Percentiles rank a stretch among this genome's conserved stretches.
Evolutionary conservation across 2,797 vertebrate genomes (phyloP).

Genomic region (Sciurus carolinensis): DNA sequence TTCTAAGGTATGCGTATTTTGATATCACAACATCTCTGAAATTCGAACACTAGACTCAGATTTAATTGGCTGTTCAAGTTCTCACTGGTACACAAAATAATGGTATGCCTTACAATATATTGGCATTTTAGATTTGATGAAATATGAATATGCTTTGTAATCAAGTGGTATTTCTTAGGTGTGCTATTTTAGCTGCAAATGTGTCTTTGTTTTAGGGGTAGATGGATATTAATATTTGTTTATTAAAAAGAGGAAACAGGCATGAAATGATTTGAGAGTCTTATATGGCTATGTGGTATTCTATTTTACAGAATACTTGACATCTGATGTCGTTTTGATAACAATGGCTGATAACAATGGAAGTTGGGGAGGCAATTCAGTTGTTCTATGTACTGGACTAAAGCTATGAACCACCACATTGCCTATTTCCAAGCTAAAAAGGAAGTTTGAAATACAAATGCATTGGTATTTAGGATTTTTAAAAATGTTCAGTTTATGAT

Average conservation of each 20-base stretch:
- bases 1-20: neutral
- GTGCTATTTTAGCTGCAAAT: neutral
- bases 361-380: neutral
- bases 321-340: slow-evolving; percentile 43
- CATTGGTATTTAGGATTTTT: neutral
- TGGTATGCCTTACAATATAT: neutral
- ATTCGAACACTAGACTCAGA: neutral
- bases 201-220: slow-evolving; percentile 58
- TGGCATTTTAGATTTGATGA: slow-evolving; percentile 32
- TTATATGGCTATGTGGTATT: neutral
- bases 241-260: neutral
- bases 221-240: slow-evolving; percentile 24
- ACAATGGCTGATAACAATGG: neutral
- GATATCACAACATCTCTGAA: slow-evolving; percentile 17
- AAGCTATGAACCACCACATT: neutral
- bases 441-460: neutral
- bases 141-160: slow-evolving; percentile 23
- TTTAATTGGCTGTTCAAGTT: neutral
- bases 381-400: neutral
- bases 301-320: slow-evolving; percentile 41
- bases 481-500: slow-evolving; percentile 20
- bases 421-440: neutral
- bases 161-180: slow-evolving; percentile 46
- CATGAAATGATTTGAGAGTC: neutral
- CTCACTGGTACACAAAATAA: slow-evolving; percentile 1